phyloP scores from a whole-genome alignment of 1,140 invertebrate species.

The Antheraea mylitta region DNA sequence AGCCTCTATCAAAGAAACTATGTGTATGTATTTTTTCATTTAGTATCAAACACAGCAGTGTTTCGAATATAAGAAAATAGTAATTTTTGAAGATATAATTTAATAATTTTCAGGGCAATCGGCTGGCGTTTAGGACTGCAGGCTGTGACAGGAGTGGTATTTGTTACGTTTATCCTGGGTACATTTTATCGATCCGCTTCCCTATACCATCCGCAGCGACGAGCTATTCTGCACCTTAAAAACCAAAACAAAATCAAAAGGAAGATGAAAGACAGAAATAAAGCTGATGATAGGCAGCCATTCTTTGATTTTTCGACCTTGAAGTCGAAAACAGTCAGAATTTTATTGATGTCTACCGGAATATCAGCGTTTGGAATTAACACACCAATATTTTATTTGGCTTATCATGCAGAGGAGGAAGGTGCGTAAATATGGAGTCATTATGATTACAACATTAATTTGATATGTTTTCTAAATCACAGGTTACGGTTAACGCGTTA shows the following conservation, averaged over 20 bases:
- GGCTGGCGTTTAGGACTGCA: slow-evolving; percentile 94
- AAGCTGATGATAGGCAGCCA: slow-evolving; percentile 86
- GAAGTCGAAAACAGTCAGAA: slow-evolving; percentile 90
- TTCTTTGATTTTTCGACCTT: slow-evolving; percentile 93
- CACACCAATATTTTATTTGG: slow-evolving; percentile 92
- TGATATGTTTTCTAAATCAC: no score
- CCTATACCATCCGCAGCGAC: slow-evolving; percentile 92
- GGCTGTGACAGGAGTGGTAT: slow-evolving; percentile 90
- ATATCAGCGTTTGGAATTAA: slow-evolving; percentile 91
- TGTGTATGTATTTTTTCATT: no score
- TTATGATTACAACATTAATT: not conserved
- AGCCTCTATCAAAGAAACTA: no score
- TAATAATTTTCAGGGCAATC: slow-evolving; percentile 83
- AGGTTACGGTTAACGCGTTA: no score
- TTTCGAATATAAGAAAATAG: not conserved
- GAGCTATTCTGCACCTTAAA: slow-evolving; percentile 94
- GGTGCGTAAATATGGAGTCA: slow-evolving; percentile 56
- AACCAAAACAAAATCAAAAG: slow-evolving; percentile 88
- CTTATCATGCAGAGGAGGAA: slow-evolving; percentile 87
- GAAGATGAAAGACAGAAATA: slow-evolving; percentile 89
- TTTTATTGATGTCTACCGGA: slow-evolving; percentile 88
- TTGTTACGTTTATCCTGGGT: slow-evolving; percentile 91
- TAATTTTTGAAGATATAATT: not conserved
- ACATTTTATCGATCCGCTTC: slow-evolving; percentile 94
- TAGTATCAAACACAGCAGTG: no score